Conservation (phyloP, 2,797 vertebrate genomes). For the Poliocrania exsul region DNA sequence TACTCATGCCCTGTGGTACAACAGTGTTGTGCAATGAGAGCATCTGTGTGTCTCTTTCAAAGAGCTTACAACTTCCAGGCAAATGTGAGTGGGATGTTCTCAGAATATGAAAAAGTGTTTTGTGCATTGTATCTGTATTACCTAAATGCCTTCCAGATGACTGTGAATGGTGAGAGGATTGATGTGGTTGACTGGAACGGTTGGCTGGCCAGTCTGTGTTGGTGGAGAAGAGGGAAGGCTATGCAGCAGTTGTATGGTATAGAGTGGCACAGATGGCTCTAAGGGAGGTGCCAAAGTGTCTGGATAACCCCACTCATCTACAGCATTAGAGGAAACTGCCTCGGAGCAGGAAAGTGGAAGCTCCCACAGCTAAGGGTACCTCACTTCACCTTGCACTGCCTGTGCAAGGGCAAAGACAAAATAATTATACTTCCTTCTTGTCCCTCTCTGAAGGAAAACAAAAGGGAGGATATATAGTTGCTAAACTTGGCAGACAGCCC, state of each 20-base stretch:
- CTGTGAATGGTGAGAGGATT: neutral
- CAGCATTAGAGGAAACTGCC: neutral
- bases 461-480: accelerated
- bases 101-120: neutral
- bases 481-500: neutral
- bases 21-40: neutral
- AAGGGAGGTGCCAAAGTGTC: neutral
- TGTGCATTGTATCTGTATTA: neutral
- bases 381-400: neutral
- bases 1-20: neutral
- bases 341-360: neutral
- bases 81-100: neutral
- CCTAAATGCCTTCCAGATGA: neutral
- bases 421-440: neutral
- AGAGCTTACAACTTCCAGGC: neutral
- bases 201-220: neutral
- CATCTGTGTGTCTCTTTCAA: neutral
- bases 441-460: neutral
- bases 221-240: neutral
- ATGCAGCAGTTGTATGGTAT: neutral
- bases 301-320: neutral
- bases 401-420: neutral
- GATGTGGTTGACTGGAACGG: neutral
- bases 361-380: neutral
- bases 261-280: neutral